These are phyloP conservation scores for Panurus biarmicus DNA, from an alignment of 2,113 vertebrate species.

Conservation along the genomic window DNA sequence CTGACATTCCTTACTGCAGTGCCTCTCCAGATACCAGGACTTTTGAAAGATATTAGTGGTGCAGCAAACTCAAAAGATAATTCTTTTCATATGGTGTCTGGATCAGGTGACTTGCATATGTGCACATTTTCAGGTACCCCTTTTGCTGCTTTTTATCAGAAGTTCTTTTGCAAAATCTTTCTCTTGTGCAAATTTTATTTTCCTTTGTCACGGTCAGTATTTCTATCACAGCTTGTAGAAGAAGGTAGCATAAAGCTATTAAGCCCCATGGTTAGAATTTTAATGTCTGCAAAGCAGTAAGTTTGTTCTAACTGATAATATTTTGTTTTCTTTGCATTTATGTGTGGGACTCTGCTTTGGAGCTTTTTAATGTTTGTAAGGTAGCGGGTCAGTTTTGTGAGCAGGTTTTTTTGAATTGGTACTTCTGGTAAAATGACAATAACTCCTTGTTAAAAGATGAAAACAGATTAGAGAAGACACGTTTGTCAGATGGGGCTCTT, in stretches of 20 bases:
- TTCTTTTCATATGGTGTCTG: neutral
- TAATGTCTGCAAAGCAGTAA: neutral
- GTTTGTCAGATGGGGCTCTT: neutral
- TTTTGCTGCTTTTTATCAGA: neutral
- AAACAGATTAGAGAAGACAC: conserved; percentile 3
- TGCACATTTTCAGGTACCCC: conserved; percentile 15
- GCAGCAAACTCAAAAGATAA: conserved; percentile 23
- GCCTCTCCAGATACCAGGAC: conserved; percentile 20
- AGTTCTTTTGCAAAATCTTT: neutral
- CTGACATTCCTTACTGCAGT: conserved; percentile 22
- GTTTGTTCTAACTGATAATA: neutral
- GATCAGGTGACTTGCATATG: conserved; percentile 40
- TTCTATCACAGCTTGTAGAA: neutral
- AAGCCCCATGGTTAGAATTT: neutral
- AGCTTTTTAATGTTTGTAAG: neutral
- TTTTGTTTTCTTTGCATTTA: neutral
- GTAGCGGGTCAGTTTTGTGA: neutral
- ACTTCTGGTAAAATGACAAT: neutral
- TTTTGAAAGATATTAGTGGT: conserved; percentile 4
- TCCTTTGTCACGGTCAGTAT: neutral
- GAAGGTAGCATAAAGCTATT: neutral
- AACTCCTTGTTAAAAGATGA: neutral
- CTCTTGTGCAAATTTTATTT: neutral
- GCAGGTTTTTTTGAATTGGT: neutral
- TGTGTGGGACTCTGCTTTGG: neutral